Evolutionary conservation across 1,140 invertebrate species (phyloP), one percentile per base, ranked within the genome.

Genomic region (Tetragonula clypearis): DNA sequence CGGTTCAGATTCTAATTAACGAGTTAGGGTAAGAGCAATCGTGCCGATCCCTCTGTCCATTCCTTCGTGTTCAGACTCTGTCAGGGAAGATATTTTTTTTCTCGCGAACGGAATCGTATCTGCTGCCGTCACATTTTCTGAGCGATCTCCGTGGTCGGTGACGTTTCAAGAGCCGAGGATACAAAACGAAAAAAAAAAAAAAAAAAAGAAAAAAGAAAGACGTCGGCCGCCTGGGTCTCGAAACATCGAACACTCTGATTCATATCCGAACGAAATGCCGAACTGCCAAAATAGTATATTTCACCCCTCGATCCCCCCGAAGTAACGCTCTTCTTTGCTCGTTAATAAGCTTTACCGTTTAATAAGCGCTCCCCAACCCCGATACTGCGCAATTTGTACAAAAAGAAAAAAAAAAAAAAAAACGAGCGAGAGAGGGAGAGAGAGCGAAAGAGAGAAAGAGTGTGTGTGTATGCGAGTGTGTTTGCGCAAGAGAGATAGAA

Each of bases 231-330:
- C 86, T 90, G 88, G 86, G 78, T 90, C 68, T 53, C 66, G 89
- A 90, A 88, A 35, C 49, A 65, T 65, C 79, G 58, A 88, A 90
- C 65, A 85, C 81, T 90, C 87, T 85, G 81, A 90, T 66, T 90
- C 85, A 82, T 82, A 90, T 90, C 79, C 69, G 69, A 30, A 86
- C 62, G 35, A 84, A 68, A 87, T 83, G 62, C 82, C 81, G 75
- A 90, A 90, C 89, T 90, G 88, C 89, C 88, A 90, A 30, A 90
- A 90, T 86, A 79, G 83, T 83, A 81, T 85, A 88, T 86, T 90
- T 87, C 68, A 88, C 66, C 35, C 35, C n/a, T 26, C 72, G n/a
- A 55, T 56, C 56, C 17, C 9, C 9, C 41, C 76, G 49, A 66
- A 74, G 77, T 62, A 77, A 79, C 83, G 78, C 76, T 58, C 75